Base-by-base conservation (phyloP, 2,888 invertebrate genomes). In the Rhimphoctona megacephalus region DNA sequence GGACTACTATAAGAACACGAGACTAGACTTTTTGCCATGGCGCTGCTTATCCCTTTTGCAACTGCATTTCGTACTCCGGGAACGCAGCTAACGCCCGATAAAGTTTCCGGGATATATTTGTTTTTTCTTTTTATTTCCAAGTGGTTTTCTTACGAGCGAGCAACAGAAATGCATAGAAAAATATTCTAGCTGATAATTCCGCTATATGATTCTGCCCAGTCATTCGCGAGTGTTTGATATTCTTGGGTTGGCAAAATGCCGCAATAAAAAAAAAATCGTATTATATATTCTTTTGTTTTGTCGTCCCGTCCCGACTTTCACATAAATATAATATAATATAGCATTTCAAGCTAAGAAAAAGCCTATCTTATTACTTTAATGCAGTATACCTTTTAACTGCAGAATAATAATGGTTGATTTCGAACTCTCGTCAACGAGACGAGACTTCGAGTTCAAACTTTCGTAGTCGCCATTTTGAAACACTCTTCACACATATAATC, bases 381-480 rank as follows among this genome's bases (percentile, higher is more conserved):
- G 52, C 36, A 30, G 17, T 43, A 25, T 43, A 43, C 57, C 46
- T 22, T 64, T 80, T 74, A 74, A 85, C 82, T 72, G 79, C 74
- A 57, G n/a, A 83, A 39, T 69, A 49, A 64, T 73, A 52, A 64
- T 82, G 83, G 57, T 54, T 61, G 43, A 73, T 72, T 77, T 77
- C 39, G 57, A 52, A 61, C 19, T 49, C 36, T 46, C 67, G 22
- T 19, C 54, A 36, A 25, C 49, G 52, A 61, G 6, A 79, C 57
- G 36, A 79, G 64, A 22, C 30, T 82, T 76, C 69, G 70, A 83
- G 81, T 73, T 67, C 83, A 46, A 14, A 39, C 57, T 25, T 17
- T 30, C 25, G 61, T 17, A 66, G 82, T 81, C 85, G 87, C 87
- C 87, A 87, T 87, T 87, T 85, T 87, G 86, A 87, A 87, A 87